Evolutionary conservation across 1,140 invertebrate genomes (phyloP), one percentile per base, ranked within the genome.

Genomic region (Brachystomella parvula): DNA sequence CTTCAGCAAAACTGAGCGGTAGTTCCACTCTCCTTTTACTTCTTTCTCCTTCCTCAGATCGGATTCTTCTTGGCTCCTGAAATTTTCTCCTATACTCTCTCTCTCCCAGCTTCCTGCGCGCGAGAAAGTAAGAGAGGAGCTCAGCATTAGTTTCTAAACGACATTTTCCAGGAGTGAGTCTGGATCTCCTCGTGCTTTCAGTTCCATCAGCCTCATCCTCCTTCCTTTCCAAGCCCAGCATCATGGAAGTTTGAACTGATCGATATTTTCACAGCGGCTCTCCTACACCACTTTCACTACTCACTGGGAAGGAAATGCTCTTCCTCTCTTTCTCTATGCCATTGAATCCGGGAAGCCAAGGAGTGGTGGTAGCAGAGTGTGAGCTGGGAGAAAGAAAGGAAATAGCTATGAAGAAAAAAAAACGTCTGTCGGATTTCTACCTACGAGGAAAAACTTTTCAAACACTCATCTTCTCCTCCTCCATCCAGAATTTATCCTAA

Each of bases 161-260:
- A 53, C 24, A 53, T 53, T 53, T 53, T 53, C 49, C 49, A 53
- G 49, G 49, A 53, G n/a, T n/a, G n/a, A n/a, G 49, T 53, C 49
- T 53, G 49, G 49, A 53, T 53, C 24, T 26, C 24, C 3, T 6
- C 12, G 6, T 26, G 6, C 49, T 53, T 15, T 24, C n/a, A 44
- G 39, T 9, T 12, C 49, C 49, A 19, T 6, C 24, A 15, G 49
- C 24, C 49, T 53, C n/a, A n/a, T n/a, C n/a, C n/a, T n/a, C n/a
- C n/a, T n/a, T n/a, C n/a, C n/a, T 53, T 24, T 24, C 9, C 49
- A 15, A 24, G 49, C 12, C 12, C 12, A 53, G 9, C 12, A 19
- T 53, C 49, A 53, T 53, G 49, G 15, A 44, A 53, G 21, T 6
- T 17, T 12, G 24, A 53, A 26, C 49, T 19, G 49, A 53, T 53